These are phyloP conservation scores for Gymnoscopelus braueri DNA, from an alignment of 2,797 vertebrate species.

Conservation along the genomic window DNA sequence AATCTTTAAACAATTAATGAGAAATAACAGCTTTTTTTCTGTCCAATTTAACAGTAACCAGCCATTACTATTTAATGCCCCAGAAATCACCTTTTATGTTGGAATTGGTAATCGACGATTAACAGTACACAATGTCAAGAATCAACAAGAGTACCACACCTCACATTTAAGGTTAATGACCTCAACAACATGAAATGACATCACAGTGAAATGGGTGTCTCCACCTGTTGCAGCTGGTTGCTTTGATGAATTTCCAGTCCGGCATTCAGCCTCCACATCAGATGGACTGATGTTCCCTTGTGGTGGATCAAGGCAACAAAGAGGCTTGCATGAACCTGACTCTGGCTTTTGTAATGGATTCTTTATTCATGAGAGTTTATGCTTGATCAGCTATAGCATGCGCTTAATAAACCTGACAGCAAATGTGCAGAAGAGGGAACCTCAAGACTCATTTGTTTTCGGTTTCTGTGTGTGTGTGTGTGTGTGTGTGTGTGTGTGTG, in stretches of 20 bases:
- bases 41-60: no score
- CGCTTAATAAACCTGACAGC: slow-evolving; percentile 23
- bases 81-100: no score
- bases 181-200: slow-evolving; percentile 17
- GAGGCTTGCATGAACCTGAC: slow-evolving; percentile 37
- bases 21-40: no score
- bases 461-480: neutral
- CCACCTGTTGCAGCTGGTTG: slow-evolving; percentile 14
- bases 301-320: neutral
- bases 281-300: neutral
- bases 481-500: neutral
- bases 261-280: slow-evolving; percentile 26
- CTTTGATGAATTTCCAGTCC: slow-evolving; percentile 23
- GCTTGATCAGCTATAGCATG: slow-evolving; percentile 19
- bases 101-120: no score
- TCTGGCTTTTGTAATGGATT: slow-evolving; percentile 1
- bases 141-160: slow-evolving; percentile 13
- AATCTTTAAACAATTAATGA: no score
- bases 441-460: neutral
- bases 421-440: neutral
- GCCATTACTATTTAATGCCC: no score
- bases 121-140: neutral
- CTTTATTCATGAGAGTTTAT: neutral
- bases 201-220: slow-evolving; percentile 5
- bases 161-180: slow-evolving; percentile 16